Conservation (phyloP, 2,797 vertebrate species). For the Phataginus tetradactyla region DNA sequence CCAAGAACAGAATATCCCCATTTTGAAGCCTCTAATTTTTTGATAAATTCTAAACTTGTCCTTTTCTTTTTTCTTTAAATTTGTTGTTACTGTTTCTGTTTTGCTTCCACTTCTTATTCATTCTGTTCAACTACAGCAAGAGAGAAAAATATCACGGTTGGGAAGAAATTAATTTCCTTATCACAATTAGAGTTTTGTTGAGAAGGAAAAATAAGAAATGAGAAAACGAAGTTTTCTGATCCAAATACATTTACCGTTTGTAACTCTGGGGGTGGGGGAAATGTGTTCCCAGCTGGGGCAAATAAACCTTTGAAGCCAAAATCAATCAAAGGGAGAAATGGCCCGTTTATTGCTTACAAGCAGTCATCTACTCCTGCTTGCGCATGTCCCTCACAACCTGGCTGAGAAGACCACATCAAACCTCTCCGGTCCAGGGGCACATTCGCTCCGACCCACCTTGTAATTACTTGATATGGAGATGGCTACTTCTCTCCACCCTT, state of each 20-base stretch:
- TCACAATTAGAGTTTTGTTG: background rate
- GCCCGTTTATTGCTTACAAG: too few relatives aligned
- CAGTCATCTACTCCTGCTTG: too few relatives aligned
- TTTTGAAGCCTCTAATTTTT: background rate
- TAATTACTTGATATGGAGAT: too few relatives aligned
- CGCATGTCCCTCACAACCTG: too few relatives aligned
- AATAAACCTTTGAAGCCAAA: too few relatives aligned
- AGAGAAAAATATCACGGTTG: background rate
- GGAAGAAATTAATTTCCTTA: background rate
- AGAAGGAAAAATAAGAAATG: background rate
- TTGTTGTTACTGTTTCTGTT: background rate
- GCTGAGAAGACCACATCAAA: too few relatives aligned
- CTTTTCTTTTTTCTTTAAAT: conserved; percentile 3
- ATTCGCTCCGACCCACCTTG: too few relatives aligned
- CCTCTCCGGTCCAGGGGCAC: too few relatives aligned
- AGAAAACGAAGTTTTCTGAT: conserved; percentile 11
- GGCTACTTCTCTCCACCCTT: too few relatives aligned
- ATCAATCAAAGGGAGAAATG: too few relatives aligned
- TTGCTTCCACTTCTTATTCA: background rate
- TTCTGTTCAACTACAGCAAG: background rate
- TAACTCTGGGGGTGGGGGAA: too few relatives aligned
- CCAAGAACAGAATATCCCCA: background rate
- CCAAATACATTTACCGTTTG: background rate
- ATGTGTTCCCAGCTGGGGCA: too few relatives aligned
- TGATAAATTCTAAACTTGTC: background rate